Evolutionary conservation across 2,888 invertebrate species (phyloP), one percentile per base, ranked within the genome.

Genomic region (Aspidiotus rigidus): DNA sequence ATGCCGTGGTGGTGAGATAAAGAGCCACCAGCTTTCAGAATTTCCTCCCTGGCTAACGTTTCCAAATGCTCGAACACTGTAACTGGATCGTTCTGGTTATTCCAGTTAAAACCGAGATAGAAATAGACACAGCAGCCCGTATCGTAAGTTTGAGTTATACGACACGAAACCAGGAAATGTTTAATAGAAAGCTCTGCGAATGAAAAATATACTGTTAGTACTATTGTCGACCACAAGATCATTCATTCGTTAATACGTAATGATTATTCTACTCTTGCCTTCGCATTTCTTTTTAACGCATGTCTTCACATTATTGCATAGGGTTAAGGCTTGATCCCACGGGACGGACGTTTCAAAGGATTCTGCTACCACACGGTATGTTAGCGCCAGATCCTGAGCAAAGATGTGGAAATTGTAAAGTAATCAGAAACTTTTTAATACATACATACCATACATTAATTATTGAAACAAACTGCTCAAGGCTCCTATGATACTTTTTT

Each of bases 261-360:
- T 28, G 55, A 7, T 41, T 13, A 11, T 53, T 64, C 2, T 39
- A 11, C 9, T 28, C 40, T 74, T 72, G 83, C 82, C 77, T 78
- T 76, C 73, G 73, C 83, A 82, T 73, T 85, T 83, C 59, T 80
- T 78, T 0, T 81, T 78, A 6, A 98, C 82, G 62, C 91, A 82
- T 69, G 85, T 84, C 78, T 97, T 98, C 7, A 97, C 96, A 81
- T 94, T 94, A 67, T 84, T 82, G 77, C 96, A 96, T 53, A 99
- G 81, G 15, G 85, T 80, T 41, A 87, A 79, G 11, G 93, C 86
- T 67, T 90, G 85, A 79, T 94, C 93, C 98, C 98, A 99, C 1
- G 98, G 90, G 2, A 96, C 96, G 0, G 98, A 98, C 0, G 99
- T 99, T 80, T 99, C 98, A 81, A 99, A 99, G 0, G 97, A 97